Evolutionary conservation across 2,113 vertebrate species (phyloP).

Genomic region (Ophthalmolycus amberensis): DNA sequence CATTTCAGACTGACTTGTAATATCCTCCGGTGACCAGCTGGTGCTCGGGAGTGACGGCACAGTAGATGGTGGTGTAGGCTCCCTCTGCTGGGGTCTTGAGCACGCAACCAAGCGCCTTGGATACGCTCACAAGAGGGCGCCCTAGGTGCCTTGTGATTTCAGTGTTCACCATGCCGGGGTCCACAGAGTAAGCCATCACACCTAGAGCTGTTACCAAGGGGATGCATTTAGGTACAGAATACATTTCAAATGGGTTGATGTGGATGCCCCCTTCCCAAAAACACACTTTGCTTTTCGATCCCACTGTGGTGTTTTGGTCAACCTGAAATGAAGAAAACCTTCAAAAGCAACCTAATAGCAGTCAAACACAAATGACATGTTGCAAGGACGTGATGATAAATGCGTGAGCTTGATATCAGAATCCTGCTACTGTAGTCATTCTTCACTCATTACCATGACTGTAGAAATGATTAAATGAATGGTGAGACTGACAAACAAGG

Average conservation of each 20-base stretch:
- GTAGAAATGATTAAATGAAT: neutral
- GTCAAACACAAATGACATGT: neutral
- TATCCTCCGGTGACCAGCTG: constrained; percentile 71
- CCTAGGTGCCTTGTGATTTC: constrained; percentile 67
- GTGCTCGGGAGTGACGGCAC: constrained; percentile 72
- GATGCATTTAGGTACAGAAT: neutral
- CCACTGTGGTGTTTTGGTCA: neutral
- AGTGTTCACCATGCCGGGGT: constrained; percentile 78
- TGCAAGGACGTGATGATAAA: neutral
- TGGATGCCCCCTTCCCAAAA: neutral
- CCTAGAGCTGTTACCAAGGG: constrained; percentile 61
- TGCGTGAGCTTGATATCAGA: neutral
- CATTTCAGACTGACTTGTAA: constrained; percentile 72
- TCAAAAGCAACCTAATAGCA: neutral
- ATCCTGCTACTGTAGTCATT: neutral
- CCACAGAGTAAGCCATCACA: constrained; percentile 75
- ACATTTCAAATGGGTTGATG: neutral
- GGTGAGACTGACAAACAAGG: neutral
- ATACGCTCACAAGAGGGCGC: constrained; percentile 52
- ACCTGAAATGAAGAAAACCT: neutral
- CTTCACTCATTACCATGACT: neutral
- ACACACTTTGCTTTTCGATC: neutral
- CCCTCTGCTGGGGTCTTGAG: constrained; percentile 77
- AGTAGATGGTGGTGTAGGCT: constrained; percentile 77
- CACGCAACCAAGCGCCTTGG: constrained; percentile 58